A percentile compares a stretch with the other conserved stretches of the same genome.
phyloP scores from a whole-genome alignment of 2,888 invertebrate species.

The Xestia sexstrigata region DNA sequence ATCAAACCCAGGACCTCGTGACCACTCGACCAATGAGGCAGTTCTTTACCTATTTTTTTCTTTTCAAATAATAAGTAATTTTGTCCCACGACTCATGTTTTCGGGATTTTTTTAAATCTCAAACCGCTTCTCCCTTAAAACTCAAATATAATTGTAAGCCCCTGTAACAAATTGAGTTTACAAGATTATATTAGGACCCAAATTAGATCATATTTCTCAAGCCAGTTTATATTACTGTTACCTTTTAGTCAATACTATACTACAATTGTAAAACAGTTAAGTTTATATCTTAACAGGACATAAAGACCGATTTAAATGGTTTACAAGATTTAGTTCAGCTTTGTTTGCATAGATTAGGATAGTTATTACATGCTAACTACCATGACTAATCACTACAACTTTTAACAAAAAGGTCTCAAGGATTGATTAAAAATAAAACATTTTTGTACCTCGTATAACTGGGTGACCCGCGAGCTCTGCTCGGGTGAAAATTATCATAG shows the following conservation, averaged over 20 bases:
- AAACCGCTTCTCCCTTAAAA: constrained; percentile 58
- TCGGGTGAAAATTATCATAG: no score
- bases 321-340: neutral
- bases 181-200: constrained; percentile 85
- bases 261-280: constrained; percentile 11
- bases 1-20: no score
- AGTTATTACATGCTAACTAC: no score
- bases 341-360: neutral
- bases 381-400: no score
- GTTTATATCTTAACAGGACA: neutral
- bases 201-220: constrained; percentile 87
- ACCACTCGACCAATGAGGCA: no score
- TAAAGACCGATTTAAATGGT: neutral
- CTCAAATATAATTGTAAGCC: constrained; percentile 70
- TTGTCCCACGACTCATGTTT: neutral
- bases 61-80: neutral
- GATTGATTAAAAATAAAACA: no score
- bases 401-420: no score
- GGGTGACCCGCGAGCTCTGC: no score
- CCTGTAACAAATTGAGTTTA: constrained; percentile 86
- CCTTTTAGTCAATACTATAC: constrained; percentile 60
- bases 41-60: neutral
- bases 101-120: neutral
- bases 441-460: no score
- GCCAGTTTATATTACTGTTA: constrained; percentile 79